phyloP scores from a whole-genome alignment of 2,113 vertebrate genomes.

The Ciconia stormi region DNA sequence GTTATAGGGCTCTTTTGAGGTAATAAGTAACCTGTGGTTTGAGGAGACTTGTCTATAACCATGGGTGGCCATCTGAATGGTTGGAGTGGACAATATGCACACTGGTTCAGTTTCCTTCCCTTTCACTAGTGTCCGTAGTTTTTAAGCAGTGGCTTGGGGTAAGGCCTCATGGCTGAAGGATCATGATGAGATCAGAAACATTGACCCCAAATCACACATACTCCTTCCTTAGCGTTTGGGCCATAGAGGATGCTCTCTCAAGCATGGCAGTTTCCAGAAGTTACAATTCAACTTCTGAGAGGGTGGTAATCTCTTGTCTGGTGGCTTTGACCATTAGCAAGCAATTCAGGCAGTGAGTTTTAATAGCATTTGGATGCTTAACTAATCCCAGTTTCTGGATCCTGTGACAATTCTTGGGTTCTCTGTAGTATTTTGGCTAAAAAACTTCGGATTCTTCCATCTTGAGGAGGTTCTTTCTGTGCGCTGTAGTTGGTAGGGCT shows the following conservation, averaged over 20 bases:
- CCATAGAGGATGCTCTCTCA: not conserved
- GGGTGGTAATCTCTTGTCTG: not conserved
- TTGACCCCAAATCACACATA: not conserved
- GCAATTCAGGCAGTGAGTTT: not conserved
- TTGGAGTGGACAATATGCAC: not conserved
- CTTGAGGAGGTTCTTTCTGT: not conserved
- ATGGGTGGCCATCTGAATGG: not conserved
- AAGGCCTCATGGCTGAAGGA: not conserved
- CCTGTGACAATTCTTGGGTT: not conserved
- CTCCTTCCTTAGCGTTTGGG: not conserved
- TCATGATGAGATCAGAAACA: not conserved
- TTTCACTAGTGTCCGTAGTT: not conserved
- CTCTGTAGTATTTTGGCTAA: not conserved
- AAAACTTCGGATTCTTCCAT: not conserved
- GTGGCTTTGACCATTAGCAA: not conserved
- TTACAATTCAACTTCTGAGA: not conserved
- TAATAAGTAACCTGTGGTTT: not conserved
- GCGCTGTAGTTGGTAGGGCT: not conserved
- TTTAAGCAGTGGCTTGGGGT: not conserved
- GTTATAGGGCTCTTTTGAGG: not conserved
- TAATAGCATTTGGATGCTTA: not conserved
- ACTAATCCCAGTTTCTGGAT: not conserved
- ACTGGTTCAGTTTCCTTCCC: not conserved
- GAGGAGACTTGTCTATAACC: not conserved
- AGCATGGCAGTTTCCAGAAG: not conserved